These are phyloP conservation scores for Heteronetta atricapilla DNA, from an alignment of 2,113 vertebrate genomes.

Conservation along the genomic window DNA sequence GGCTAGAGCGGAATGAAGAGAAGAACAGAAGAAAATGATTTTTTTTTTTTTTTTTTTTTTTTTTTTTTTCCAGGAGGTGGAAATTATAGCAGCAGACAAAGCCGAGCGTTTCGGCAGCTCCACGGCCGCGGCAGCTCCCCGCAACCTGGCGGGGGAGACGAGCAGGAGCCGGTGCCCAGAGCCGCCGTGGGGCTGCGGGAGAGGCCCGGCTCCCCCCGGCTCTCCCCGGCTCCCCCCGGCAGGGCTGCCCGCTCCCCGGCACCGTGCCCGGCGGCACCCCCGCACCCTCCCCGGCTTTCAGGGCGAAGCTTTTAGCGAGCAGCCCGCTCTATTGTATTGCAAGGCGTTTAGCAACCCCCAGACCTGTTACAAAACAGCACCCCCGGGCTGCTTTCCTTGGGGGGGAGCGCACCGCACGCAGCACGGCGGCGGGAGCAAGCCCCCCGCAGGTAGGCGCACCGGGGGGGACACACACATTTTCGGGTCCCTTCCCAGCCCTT, in stretches of 20 bases:
- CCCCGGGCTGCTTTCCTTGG: neutral
- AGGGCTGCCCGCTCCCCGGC: neutral
- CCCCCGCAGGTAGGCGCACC: constrained; percentile 50
- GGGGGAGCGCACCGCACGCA: neutral
- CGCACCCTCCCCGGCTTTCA: neutral
- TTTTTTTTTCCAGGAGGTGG: neutral
- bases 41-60: neutral
- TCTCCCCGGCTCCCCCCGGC: too few relatives aligned
- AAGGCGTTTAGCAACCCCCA: constrained; percentile 29
- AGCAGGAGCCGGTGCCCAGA: neutral
- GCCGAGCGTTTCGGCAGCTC: neutral
- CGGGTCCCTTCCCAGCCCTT: too few relatives aligned
- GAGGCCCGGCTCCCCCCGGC: neutral
- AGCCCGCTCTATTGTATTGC: constrained; percentile 45
- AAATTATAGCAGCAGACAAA: neutral
- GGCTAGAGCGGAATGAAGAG: neutral
- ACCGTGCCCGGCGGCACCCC: neutral
- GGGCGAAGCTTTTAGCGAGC: constrained; percentile 5
- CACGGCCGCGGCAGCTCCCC: neutral
- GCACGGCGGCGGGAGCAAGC: neutral
- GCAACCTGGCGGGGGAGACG: neutral
- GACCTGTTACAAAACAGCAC: constrained; percentile 43
- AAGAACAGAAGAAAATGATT: neutral
- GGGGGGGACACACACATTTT: too few relatives aligned
- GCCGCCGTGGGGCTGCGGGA: neutral